A percentile compares a stretch with the other conserved stretches of the same genome.
phyloP scores from a whole-genome alignment of 1,140 invertebrate genomes.

The Scaptomyza montana region DNA sequence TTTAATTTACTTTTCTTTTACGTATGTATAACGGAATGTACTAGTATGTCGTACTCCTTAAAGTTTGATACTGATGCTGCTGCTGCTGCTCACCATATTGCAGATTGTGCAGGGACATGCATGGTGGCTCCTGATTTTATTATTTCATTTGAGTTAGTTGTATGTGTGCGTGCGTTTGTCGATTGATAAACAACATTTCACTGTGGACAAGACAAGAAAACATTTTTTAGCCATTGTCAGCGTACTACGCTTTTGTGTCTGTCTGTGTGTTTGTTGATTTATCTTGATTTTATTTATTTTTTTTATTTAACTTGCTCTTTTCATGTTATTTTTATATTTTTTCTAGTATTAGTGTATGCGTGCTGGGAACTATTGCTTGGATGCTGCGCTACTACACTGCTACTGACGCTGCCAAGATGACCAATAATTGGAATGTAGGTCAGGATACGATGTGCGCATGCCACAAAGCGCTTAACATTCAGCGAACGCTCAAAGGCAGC shows the following conservation, averaged over 20 bases:
- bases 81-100: slow-evolving; percentile 24
- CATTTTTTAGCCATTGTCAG: slow-evolving; percentile 41
- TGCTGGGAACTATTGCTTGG: slow-evolving; percentile 4
- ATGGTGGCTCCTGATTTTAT: slow-evolving; percentile 17
- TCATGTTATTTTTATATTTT: slow-evolving; percentile 2
- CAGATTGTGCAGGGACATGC: slow-evolving; percentile 14
- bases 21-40: neutral
- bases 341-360: slow-evolving; percentile 11
- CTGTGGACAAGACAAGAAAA: slow-evolving; percentile 17
- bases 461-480: slow-evolving; percentile 31
- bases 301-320: slow-evolving; percentile 5
- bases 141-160: neutral
- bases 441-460: slow-evolving; percentile 71
- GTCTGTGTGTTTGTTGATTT: slow-evolving; percentile 47
- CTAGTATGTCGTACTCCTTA: neutral
- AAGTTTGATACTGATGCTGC: neutral
- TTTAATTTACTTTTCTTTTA: neutral
- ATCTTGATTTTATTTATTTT: slow-evolving; percentile 27
- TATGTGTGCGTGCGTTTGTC: neutral
- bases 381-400: slow-evolving; percentile 22
- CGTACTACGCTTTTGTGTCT: neutral
- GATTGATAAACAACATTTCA: slow-evolving; percentile 26
- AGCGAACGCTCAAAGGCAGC: neutral
- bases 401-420: slow-evolving; percentile 64
- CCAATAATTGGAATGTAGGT: slow-evolving; percentile 78